Evolutionary conservation across 2,797 vertebrate genomes (phyloP).

Genomic region (Helostoma temminkii): DNA sequence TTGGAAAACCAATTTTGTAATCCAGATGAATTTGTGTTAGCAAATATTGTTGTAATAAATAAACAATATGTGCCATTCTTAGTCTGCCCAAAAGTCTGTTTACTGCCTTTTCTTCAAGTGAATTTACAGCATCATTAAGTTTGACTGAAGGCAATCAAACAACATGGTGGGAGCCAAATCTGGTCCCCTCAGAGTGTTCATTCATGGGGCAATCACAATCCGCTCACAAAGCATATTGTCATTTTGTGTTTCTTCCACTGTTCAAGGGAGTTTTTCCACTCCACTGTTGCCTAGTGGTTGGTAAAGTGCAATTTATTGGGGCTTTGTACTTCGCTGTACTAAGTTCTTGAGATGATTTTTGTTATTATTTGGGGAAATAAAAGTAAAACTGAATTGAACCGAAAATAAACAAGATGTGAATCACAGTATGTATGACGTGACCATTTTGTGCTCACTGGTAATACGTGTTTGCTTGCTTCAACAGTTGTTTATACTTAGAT

Average conservation of each 20-base stretch:
- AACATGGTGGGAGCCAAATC: neutral
- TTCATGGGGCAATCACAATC: constrained; percentile 3
- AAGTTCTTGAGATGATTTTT: no score
- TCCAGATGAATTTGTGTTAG: constrained; percentile 18
- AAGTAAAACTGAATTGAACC: no score
- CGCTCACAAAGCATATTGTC: neutral
- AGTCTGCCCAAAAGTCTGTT: neutral
- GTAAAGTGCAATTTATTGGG: no score
- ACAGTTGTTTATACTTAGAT: constrained; percentile 2
- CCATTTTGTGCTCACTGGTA: neutral
- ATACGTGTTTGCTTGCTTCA: neutral
- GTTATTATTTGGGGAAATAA: no score
- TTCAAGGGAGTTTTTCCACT: no score
- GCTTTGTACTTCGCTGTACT: no score
- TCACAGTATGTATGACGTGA: neutral
- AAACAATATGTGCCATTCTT: neutral
- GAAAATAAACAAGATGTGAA: no score
- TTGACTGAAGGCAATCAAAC: constrained; percentile 6
- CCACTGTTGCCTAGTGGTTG: no score
- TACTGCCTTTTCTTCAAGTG: constrained; percentile 2
- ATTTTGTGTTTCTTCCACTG: no score
- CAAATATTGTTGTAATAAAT: constrained; percentile 2
- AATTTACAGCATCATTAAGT: constrained; percentile 24
- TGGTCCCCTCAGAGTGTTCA: constrained; percentile 15
- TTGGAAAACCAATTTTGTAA: no score